Conservation (phyloP, 2,797 vertebrate genomes). For the Hydrocynus forskahlii region DNA sequence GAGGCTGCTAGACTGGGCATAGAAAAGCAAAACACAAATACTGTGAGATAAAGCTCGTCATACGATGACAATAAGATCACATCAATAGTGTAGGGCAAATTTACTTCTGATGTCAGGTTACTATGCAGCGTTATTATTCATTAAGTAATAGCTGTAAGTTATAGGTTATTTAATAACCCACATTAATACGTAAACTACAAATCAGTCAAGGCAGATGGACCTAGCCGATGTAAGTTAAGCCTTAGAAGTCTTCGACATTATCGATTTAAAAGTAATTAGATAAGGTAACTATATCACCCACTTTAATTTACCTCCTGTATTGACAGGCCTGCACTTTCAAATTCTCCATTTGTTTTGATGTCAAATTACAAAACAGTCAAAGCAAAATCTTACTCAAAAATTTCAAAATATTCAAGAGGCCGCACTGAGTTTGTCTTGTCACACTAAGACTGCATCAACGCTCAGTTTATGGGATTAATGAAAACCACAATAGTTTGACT, state of each 20-base stretch:
- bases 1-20: neutral
- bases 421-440: no score
- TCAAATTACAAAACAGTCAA: no score
- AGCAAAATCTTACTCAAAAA: no score
- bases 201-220: neutral
- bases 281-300: neutral
- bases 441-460: no score
- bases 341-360: neutral
- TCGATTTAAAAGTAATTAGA: neutral
- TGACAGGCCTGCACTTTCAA: neutral
- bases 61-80: neutral
- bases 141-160: neutral
- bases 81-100: no score
- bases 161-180: neutral
- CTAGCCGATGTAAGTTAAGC: neutral
- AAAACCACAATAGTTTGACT: no score
- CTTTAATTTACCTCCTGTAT: neutral
- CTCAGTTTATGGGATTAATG: no score
- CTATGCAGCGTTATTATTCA: neutral
- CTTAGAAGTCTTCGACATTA: neutral
- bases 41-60: neutral
- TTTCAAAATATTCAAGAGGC: no score
- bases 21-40: conserved; percentile 17
- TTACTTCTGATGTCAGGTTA: neutral
- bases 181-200: neutral